Base-by-base conservation (phyloP, 2,113 vertebrate genomes). In the Hippopotamus amphibius region DNA sequence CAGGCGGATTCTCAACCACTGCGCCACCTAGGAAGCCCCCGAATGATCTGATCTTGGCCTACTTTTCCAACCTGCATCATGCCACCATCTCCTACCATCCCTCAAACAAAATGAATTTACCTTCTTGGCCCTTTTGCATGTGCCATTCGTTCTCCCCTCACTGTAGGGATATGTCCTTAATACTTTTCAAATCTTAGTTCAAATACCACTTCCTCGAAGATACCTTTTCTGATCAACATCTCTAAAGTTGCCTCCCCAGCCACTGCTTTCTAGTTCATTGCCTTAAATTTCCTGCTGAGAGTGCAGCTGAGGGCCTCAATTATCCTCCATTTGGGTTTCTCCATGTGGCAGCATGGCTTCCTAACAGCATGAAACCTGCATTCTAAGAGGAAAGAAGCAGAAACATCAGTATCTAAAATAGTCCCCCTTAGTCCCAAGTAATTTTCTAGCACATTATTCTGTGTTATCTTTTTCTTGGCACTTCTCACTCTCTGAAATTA, bases 401-500 rank as follows among this genome's bases (percentile, higher is more conserved):
- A 89, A 77, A 95, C 59, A 63, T 37, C 22, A 11, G 93, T 53
- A 53, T 55, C 26, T 66, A 46, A 94, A 95, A 43, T 77, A 46
- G 53, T 86, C 76, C 74, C 76, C 26, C 43, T 76, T 83, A 13
- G 30, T 19, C 55, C 57, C 85, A 83, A 33, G 68, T 94, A 33
- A 46, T 81, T 81, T 88, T 55, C 95, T 65, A 48, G 48, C 86
- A 83, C 21, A 4, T 63, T 71, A 50, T 57, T 77, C 86, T 81
- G 21, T 50, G 65, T 80, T 88, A 69, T 21, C 83, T 83, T 72
- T 53, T 80, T 59, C 90, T 91, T 88, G 59, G 80, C 28, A 22
- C 46, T 90, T 95, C 30, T 93, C 43, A 28, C 68, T 72, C 16
- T 90, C 86, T 93, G 95, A 92, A 85, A 82, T 92, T 24, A 79